Base-by-base conservation (phyloP, 1,140 invertebrate genomes). In the Ceratina calcarata region DNA sequence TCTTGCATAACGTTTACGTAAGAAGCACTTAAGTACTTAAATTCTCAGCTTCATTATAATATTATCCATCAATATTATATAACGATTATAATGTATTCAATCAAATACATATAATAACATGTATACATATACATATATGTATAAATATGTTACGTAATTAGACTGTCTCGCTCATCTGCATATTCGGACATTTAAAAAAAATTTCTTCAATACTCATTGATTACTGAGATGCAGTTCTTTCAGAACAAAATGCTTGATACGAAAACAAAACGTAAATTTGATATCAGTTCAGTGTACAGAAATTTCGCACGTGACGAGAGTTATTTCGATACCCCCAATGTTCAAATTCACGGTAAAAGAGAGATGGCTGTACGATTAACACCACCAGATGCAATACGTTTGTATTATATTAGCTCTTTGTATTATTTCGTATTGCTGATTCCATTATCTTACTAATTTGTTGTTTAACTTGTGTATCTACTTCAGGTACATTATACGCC, bases 1-100 rank as follows among this genome's bases (percentile, higher is more conserved):
- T 66, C 60, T 83, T 80, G 66, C 22, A 53, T 80, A 83, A 80
- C 12, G n/a, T 60, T 60, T 60, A 60, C 58, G n/a, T 58, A 57
- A 58, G 57, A 58, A 60, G n/a, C n/a, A n/a, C n/a, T n/a, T n/a
- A n/a, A n/a, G n/a, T n/a, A 60, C 20, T 8, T 60, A 24, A 60
- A 60, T 60, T 45, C 37, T 45, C 37, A 10, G 37, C 10, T 45
- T 45, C 6, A 45, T 45, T 7, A 45, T 45, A 45, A 45, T 45
- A 45, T 45, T 45, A 8, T 8, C 6, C 37, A 45, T 45, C 37
- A 45, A 45, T 6, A 10, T 45, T 45, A 45, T 10, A 45, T 2
- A 45, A 45, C 3, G 37, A 45, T 10, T 45, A 45, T 7, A 10
- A 45, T 7, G 7, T 45, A 6, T 45, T 45, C 37, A 20, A 45